These are phyloP conservation scores for Melanotaenia duboulayi DNA, from an alignment of 2,113 vertebrate species.

Conservation along the genomic window DNA sequence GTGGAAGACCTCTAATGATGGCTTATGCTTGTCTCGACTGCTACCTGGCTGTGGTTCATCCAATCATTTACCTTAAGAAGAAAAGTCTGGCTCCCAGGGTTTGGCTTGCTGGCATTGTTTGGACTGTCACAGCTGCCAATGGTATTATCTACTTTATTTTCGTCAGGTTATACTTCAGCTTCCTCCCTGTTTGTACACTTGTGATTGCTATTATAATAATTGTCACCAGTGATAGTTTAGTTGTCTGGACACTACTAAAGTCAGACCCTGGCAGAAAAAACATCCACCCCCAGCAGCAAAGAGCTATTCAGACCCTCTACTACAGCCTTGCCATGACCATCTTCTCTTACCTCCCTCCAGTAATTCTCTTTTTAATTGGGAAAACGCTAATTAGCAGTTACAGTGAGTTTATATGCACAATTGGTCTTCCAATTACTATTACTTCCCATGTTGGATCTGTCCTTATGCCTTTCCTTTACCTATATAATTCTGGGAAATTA, in stretches of 20 bases:
- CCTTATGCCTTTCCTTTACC: slow-evolving; percentile 63
- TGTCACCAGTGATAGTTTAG: slow-evolving; percentile 52
- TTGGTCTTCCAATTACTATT: neutral
- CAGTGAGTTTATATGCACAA: rapidly evolving
- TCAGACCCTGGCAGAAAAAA: slow-evolving; percentile 27
- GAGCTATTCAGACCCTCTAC: slow-evolving; percentile 65
- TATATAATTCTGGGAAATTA: slow-evolving; percentile 38
- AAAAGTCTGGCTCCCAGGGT: slow-evolving; percentile 58
- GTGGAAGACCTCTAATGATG: slow-evolving; percentile 69
- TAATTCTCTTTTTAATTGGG: neutral
- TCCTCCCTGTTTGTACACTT: neutral
- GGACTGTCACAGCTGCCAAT: slow-evolving; percentile 12
- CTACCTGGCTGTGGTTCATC: slow-evolving; percentile 75
- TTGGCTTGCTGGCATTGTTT: slow-evolving; percentile 33
- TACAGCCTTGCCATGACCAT: slow-evolving; percentile 60
- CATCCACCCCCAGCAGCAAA: slow-evolving; percentile 69
- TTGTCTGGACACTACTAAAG: slow-evolving; percentile 50
- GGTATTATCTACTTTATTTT: neutral
- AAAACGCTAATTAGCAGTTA: rapidly evolving
- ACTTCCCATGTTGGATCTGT: slow-evolving; percentile 30
- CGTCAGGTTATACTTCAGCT: rapidly evolving
- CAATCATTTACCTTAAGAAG: slow-evolving; percentile 58
- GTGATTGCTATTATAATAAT: slow-evolving; percentile 23
- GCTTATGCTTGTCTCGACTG: slow-evolving; percentile 71
- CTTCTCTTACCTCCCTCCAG: slow-evolving; percentile 60